A percentile compares a stretch with the other conserved stretches of the same genome.
phyloP scores from a whole-genome alignment of 1,140 invertebrate species.

The Macrobrachium rosenbergii region DNA sequence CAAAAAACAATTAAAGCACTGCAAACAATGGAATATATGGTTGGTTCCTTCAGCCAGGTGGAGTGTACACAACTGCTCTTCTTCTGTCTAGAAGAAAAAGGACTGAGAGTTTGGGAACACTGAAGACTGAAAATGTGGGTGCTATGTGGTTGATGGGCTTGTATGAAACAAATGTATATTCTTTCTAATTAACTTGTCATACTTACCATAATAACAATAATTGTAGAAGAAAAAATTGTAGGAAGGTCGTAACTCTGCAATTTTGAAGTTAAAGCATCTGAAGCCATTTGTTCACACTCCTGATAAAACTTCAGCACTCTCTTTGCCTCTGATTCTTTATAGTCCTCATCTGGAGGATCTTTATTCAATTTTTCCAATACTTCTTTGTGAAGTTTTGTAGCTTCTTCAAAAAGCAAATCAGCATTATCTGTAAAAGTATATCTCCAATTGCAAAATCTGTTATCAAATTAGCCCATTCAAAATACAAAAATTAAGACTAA shows the following conservation, averaged over 20 bases:
- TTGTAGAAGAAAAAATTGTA: conserved; percentile 30
- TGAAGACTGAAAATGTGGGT: no score
- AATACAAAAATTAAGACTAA: no score
- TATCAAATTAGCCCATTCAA: not conserved
- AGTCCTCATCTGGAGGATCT: not conserved
- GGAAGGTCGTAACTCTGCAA: conserved; percentile 57
- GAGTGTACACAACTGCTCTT: no score
- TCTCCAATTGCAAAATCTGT: no score
- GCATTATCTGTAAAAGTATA: conserved; percentile 5
- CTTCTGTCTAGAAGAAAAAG: no score
- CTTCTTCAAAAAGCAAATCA: conserved; percentile 44
- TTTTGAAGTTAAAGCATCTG: conserved; percentile 47
- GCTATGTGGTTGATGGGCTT: no score
- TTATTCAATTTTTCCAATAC: conserved; percentile 17
- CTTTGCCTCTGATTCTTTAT: conserved; percentile 14
- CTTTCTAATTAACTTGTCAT: not conserved
- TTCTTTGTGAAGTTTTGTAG: conserved; percentile 35
- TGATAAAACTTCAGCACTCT: conserved; percentile 44
- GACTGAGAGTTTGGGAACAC: no score
- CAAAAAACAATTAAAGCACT: no score
- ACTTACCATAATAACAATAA: conserved; percentile 49
- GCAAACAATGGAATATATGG: no score
- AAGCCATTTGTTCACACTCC: conserved; percentile 40
- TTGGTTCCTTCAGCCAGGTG: no score
- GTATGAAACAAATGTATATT: no score